Base-by-base conservation (phyloP, 2,797 vertebrate species). In the Syngnathus acus region DNA sequence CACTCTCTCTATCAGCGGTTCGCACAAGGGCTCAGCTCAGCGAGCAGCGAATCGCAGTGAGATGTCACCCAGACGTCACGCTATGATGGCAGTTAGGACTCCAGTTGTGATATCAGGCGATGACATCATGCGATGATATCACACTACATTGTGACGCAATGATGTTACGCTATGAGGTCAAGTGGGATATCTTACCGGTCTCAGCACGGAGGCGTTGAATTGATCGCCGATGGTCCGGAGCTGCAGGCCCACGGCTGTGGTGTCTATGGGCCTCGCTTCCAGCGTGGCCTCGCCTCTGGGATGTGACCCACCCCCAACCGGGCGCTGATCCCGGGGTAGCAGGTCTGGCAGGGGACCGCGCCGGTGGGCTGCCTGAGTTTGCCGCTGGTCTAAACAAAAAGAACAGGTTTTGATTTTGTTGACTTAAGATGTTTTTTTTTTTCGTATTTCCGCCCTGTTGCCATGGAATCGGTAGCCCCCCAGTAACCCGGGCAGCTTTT, bases 181-280 rank as follows among this genome's bases (percentile, higher is more conserved):
- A 9, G 23, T 13, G 37, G 13, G 21, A 43, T 42, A 1, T 17
- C 48, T 65, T 40, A 65, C 64, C 64, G 10, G 48, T 65, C 37
- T 50, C 19, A 65, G 32, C 37, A 53, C 37, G 5, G 48, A 11
- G 32, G 64, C 17, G 38, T 65, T 51, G 5, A 65, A 53, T 9
- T 65, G 17, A n/a, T 65, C 64, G 1, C 64, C 64, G 37, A 65
- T 65, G n/a, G n/a, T 53, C 32, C 50, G 38, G 32, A 65, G 50
- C 2, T 65, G 64, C 32, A 13, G 11, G 32, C 26, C 64, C 37
- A 65, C 6, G 3, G 17, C n/a, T 17, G 21, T 4, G 17, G 32
- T 38, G 47, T 65, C 47, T 6, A 51, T 9, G 0, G 2, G 43
- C 10, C 47, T 5, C 9, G 45, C 26, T 9, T 47, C 47, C 19